Evolutionary conservation across 2,797 vertebrate genomes (phyloP), one percentile per base, ranked within the genome.

Genomic region (Danio tinwini): DNA sequence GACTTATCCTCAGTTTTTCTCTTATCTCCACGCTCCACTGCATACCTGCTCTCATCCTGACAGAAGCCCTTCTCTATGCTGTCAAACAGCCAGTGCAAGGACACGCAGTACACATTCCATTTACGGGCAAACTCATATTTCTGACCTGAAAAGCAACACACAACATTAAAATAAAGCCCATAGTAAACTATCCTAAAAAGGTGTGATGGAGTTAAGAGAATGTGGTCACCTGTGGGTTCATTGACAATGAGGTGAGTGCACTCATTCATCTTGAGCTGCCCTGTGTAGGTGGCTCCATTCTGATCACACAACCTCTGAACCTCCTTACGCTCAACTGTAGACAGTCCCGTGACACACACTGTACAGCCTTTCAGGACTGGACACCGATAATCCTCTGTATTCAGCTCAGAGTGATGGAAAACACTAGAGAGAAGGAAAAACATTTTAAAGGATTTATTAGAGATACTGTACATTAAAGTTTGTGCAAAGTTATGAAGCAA

Each of bases 221-320:
- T 53, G 37, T 12, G 40, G 58, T 86, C 88, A 95, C 98, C 98
- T 93, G 96, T 94, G 39, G 98, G 94, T 85, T 99, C 97, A n/a
- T 93, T 94, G 76, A 96, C 98, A 13, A 99, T 96, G 82, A 99
- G 97, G 74, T 99, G 98, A 29, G 98, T 99, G 44, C 97, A 97
- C 58, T 99, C 98, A 1, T 99, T 99, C 95, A 99, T 97, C 89
- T 96, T 98, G 73, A 99, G 93, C 81, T 98, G 96, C n/a, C 97
- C 98, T 0, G 93, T 96, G 79, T 99, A 99, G 0, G 86, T 94
- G 42, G 94, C 98, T 5, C 98, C 97, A 0, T 99, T 95, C 80
- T 94, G 89, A 45, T 93, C 76, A 61, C 96, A 94, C 16, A 98
- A 94, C 5, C 94, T 91, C 86, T 99, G 96, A 10, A 99, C 96